Evolutionary conservation across 2,888 invertebrate species (phyloP).

Genomic region (Dicycla oo): DNA sequence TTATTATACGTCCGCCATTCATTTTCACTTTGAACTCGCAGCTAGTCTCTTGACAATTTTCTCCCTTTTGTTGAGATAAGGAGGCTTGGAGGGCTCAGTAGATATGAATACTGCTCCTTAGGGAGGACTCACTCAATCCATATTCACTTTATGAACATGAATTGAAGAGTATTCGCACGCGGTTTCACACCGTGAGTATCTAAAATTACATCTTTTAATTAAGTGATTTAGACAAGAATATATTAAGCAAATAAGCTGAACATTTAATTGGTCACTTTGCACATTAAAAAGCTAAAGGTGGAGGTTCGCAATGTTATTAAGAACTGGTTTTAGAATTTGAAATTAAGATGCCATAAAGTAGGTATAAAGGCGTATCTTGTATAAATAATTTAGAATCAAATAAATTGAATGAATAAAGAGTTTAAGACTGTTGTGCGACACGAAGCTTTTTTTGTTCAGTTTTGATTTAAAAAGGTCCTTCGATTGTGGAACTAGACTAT

Average conservation of each 20-base stretch:
- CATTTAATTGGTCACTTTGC: constrained; percentile 44
- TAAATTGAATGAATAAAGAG: constrained; percentile 7
- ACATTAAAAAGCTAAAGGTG: constrained; percentile 25
- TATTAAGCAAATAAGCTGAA: constrained; percentile 26
- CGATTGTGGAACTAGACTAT: not conserved
- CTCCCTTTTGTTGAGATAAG: constrained; percentile 78
- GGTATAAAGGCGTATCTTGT: constrained; percentile 28
- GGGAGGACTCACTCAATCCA: constrained; percentile 69
- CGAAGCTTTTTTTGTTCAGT: not conserved
- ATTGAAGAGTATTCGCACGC: constrained; percentile 50
- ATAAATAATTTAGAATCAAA: constrained; percentile 35
- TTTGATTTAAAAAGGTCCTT: not conserved
- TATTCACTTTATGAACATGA: constrained; percentile 62
- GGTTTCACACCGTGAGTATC: constrained; percentile 17
- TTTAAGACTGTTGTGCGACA: not conserved
- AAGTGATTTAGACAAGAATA: constrained; percentile 41
- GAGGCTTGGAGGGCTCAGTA: constrained; percentile 73
- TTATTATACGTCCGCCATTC: constrained; percentile 78
- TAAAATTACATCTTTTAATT: constrained; percentile 37
- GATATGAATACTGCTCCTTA: constrained; percentile 76
- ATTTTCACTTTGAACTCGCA: constrained; percentile 79
- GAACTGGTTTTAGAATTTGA: constrained; percentile 51
- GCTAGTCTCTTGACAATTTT: constrained; percentile 81
- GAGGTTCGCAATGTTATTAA: constrained; percentile 26
- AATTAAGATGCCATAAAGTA: constrained; percentile 35